Evolutionary conservation across 2,113 vertebrate genomes (phyloP), one percentile per base, ranked within the genome.

Genomic region (Alces alces): DNA sequence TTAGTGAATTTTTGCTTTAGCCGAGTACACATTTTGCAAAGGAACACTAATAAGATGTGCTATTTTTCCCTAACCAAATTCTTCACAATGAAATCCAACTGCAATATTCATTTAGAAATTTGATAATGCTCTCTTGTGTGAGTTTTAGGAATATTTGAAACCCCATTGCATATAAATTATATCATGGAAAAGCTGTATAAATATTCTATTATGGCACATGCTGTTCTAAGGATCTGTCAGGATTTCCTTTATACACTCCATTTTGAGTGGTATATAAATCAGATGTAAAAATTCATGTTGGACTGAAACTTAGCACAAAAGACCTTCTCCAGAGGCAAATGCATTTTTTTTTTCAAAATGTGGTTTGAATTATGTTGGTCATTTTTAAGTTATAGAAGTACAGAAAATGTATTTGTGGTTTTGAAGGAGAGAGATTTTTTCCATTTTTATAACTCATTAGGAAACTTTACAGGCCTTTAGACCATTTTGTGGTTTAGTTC

Each of bases 151-250:
- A 96, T 98, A 98, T 96, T 98, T 97, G 96, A 97, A 98, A 96
- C 73, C 80, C 87, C 89, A 90, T 70, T 92, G 93, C 97, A 98
- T 96, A 97, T 97, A 97, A 98, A 97, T 98, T 95, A 97, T 97
- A 97, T 98, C 95, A 97, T 97, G 95, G 96, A 97, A 97, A 97
- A 98, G 96, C 94, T 98, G 97, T 97, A 98, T 97, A 98, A 98
- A 98, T 97, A 98, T 98, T 98, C 61, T 90, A 86, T 97, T 98
- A 97, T 89, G 86, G 84, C 70, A 87, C 91, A 96, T 36, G 97
- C 97, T 97, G 96, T 96, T 97, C 97, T 97, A 47, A 83, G 93
- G 93, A 93, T 91, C 92, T 97, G n/a, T 95, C 76, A 93, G 96
- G 97, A 97, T 96, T 82, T 88, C 97, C 97, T 98, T 84, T 98